Conservation (phyloP, 2,113 vertebrate species). For the Colinus virginianus region DNA sequence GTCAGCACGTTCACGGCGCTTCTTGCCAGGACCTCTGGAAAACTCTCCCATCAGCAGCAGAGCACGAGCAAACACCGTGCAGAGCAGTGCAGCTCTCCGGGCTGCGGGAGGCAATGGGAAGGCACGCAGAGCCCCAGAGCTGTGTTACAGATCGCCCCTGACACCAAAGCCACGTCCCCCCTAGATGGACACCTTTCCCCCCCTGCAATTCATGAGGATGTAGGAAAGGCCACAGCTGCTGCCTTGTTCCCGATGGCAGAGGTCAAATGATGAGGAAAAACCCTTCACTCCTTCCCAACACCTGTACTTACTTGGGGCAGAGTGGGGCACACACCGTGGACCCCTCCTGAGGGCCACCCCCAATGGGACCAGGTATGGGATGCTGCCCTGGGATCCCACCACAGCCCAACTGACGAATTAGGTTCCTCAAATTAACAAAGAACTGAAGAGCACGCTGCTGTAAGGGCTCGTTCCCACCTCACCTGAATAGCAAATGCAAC, state of each 20-base stretch:
- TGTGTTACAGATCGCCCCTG: fast-evolving
- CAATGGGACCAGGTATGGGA: neutral
- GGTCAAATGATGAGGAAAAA: neutral
- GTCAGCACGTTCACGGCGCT: constrained; percentile 70
- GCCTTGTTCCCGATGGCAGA: neutral
- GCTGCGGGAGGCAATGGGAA: too few species aligned
- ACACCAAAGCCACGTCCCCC: neutral
- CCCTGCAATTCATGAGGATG: neutral
- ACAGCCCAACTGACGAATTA: too few species aligned
- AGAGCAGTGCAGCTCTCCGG: too few species aligned
- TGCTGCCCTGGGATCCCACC: neutral
- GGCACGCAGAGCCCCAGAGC: neutral
- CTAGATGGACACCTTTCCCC: neutral
- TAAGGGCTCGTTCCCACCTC: neutral
- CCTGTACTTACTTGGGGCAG: too few species aligned
- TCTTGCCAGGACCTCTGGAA: constrained; percentile 67
- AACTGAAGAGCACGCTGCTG: neutral
- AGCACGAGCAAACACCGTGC: neutral
- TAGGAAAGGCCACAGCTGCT: neutral
- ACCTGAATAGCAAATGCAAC: neutral
- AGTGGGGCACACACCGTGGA: too few species aligned
- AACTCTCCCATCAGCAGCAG: constrained; percentile 68
- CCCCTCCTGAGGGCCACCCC: neutral
- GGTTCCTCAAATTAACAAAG: neutral
- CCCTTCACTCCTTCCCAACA: too few species aligned